Evolutionary conservation across 2,797 vertebrate species (phyloP).

Genomic region (Hydrophis major): DNA sequence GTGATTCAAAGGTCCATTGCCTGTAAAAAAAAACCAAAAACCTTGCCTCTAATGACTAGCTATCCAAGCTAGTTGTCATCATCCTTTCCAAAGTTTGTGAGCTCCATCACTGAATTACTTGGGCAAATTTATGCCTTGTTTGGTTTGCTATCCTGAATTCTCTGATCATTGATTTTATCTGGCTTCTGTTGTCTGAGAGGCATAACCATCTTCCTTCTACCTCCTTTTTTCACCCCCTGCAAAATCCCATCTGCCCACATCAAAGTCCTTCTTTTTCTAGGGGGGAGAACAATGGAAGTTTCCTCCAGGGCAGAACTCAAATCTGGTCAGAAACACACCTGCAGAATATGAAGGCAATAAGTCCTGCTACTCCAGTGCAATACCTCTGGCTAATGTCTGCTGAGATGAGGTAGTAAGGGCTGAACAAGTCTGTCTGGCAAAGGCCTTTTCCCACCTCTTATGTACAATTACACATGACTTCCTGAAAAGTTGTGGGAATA

Average conservation of each 20-base stretch:
- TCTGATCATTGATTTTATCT: neutral
- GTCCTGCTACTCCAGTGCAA: neutral
- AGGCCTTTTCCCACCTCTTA: neutral
- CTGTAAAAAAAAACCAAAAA: neutral
- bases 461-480: neutral
- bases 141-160: neutral
- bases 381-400: neutral
- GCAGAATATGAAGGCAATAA: neutral
- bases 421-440: neutral
- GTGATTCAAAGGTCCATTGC: neutral
- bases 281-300: neutral
- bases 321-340: neutral
- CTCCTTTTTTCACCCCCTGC: neutral
- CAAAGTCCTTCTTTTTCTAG: neutral
- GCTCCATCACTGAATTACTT: neutral
- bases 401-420: neutral
- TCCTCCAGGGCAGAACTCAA: neutral
- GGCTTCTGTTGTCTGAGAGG: neutral
- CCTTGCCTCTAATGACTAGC: neutral
- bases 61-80: neutral
- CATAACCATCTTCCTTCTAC: neutral
- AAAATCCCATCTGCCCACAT: neutral
- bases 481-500: neutral
- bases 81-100: neutral
- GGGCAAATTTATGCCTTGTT: neutral